Percentiles rank a stretch among this genome's conserved stretches.
phyloP scores from a whole-genome alignment of 2,797 vertebrate genomes.

The Neosilurus hyrtlii region DNA sequence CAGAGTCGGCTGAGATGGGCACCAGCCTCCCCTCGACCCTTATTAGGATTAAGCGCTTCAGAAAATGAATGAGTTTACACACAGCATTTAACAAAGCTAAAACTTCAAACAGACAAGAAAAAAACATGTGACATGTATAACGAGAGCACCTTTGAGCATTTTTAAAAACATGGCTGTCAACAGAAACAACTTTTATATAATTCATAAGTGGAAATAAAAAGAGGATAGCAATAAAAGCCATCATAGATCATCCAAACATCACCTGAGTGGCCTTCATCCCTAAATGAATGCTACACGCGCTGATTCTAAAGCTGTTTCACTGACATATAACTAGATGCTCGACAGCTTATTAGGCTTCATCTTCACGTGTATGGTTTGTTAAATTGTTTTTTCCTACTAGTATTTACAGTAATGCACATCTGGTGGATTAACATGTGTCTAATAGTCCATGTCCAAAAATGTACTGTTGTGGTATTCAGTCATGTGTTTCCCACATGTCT shows the following conservation, averaged over 20 bases:
- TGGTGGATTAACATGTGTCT: slow-evolving; percentile 24
- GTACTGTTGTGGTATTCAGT: neutral
- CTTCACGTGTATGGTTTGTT: neutral
- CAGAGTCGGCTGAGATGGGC: too few species aligned
- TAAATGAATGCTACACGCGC: neutral
- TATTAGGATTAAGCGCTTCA: too few species aligned
- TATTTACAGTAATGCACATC: slow-evolving; percentile 17
- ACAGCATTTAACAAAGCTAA: neutral
- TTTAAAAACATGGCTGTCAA: neutral
- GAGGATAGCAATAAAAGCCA: neutral
- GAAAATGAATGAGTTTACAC: too few species aligned
- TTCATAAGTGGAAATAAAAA: neutral
- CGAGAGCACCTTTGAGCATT: neutral
- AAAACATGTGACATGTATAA: neutral
- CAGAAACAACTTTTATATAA: neutral
- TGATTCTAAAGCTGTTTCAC: slow-evolving; percentile 8
- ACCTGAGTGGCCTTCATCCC: neutral
- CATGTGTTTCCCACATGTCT: neutral
- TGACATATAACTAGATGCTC: slow-evolving; percentile 12
- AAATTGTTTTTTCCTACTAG: neutral
- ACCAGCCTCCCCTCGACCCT: too few species aligned
- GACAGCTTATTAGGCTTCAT: neutral
- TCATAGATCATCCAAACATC: neutral
- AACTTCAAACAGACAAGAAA: slow-evolving; percentile 5
- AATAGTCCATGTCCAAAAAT: slow-evolving; percentile 18